phyloP scores from a whole-genome alignment of 2,113 vertebrate genomes.

The Calypte anna region DNA sequence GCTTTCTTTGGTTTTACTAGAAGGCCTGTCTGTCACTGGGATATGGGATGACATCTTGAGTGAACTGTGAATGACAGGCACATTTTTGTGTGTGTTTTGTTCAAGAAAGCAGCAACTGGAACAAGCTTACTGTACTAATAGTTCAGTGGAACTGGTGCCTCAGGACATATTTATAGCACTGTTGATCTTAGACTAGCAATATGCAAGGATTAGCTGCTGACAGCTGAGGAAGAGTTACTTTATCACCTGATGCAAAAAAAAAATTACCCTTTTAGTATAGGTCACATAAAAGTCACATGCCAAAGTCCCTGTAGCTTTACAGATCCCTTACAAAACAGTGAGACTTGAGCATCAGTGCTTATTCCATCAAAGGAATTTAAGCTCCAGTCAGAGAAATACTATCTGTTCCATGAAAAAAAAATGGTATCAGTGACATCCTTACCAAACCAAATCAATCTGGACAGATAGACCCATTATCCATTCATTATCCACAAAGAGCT shows the following conservation, averaged over 20 bases:
- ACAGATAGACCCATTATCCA: neutral
- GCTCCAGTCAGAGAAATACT: neutral
- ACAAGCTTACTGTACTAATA: neutral
- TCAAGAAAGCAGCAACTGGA: neutral
- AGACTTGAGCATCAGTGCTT: neutral
- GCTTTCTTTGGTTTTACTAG: neutral
- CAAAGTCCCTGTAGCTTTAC: neutral
- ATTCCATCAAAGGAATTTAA: neutral
- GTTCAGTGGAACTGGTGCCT: neutral
- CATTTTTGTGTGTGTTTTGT: neutral
- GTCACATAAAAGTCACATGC: neutral
- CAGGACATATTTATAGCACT: accelerated
- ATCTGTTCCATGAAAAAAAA: neutral
- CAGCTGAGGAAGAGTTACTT: neutral
- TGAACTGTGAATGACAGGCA: neutral
- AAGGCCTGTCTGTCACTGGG: neutral
- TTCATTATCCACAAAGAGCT: neutral
- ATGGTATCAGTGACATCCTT: neutral
- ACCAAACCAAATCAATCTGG: neutral
- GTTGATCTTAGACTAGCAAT: neutral
- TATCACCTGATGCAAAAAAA: neutral
- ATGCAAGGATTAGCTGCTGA: neutral
- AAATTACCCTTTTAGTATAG: neutral
- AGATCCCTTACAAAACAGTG: neutral
- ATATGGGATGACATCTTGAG: neutral